Conservation (phyloP, 2,797 vertebrate species). For the Pangasius krempfi region DNA sequence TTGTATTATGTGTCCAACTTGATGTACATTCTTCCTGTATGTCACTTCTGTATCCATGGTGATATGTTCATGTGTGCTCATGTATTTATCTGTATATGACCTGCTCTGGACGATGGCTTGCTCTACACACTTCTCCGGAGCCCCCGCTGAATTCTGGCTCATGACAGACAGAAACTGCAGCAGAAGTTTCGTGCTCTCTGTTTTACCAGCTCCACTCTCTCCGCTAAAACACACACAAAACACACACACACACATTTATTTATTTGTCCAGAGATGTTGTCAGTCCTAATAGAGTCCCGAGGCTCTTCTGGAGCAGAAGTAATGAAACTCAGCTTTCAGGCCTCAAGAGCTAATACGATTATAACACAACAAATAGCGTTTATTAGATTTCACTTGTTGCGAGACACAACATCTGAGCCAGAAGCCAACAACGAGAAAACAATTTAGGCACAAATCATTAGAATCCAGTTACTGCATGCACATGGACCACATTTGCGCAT, state of each 20-base stretch:
- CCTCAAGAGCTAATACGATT: slow-evolving; percentile 31
- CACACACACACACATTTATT: slow-evolving; percentile 42
- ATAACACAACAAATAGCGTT: slow-evolving; percentile 2
- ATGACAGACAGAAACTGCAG: slow-evolving; percentile 91
- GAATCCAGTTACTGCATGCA: not conserved
- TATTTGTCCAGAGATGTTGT: slow-evolving; percentile 28
- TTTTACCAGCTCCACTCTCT: slow-evolving; percentile 93
- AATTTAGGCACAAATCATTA: not conserved
- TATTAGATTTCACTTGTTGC: slow-evolving; percentile 16
- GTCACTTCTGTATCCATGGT: slow-evolving; percentile 15
- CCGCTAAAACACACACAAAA: slow-evolving; percentile 72
- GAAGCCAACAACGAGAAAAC: not conserved
- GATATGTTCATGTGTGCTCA: not conserved
- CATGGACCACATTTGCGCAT: not conserved
- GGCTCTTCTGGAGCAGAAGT: slow-evolving; percentile 43
- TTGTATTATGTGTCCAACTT: not conserved
- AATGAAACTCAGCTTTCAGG: slow-evolving; percentile 27
- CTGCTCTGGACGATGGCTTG: slow-evolving; percentile 94
- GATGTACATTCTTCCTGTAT: not conserved
- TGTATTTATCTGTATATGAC: slow-evolving; percentile 61
- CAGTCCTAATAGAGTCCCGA: slow-evolving; percentile 28
- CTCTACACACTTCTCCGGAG: slow-evolving; percentile 82
- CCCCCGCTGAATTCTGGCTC: slow-evolving; percentile 86
- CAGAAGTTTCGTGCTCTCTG: slow-evolving; percentile 91
- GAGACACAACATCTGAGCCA: not conserved